Conservation (phyloP, 1,140 invertebrate genomes). For the Cyclargus thomasi region DNA sequence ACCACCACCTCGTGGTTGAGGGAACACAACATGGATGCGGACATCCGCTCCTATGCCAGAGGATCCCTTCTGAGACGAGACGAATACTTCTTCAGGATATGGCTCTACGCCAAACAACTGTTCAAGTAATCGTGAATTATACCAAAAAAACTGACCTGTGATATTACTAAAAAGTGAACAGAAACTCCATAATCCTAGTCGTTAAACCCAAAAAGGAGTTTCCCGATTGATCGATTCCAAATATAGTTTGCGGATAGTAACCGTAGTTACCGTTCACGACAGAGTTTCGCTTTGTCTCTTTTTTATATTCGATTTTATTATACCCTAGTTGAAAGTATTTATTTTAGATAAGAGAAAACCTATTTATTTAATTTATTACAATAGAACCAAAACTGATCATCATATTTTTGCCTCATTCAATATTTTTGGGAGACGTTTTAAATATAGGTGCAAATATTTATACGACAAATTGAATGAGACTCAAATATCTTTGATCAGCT, state of each 20-base stretch:
- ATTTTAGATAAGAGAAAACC: slow-evolving; percentile 47
- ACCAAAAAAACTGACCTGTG: slow-evolving; percentile 45
- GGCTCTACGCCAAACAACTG: slow-evolving; percentile 88
- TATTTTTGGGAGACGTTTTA: slow-evolving; percentile 50
- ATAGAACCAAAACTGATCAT: slow-evolving; percentile 34
- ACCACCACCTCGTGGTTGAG: slow-evolving; percentile 95
- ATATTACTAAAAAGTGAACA: slow-evolving; percentile 46
- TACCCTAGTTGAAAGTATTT: slow-evolving; percentile 42
- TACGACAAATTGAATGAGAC: slow-evolving; percentile 51
- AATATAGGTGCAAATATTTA: slow-evolving; percentile 67
- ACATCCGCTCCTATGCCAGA: slow-evolving; percentile 90
- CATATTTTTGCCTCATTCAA: slow-evolving; percentile 45
- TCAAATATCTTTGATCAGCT: slow-evolving; percentile 36
- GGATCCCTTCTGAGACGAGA: slow-evolving; percentile 87
- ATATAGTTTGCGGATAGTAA: slow-evolving; percentile 46
- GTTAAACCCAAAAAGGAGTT: background rate
- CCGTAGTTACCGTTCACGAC: slow-evolving; percentile 24
- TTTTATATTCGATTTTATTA: slow-evolving; percentile 34
- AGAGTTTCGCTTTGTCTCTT: background rate
- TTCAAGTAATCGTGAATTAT: slow-evolving; percentile 71
- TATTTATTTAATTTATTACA: slow-evolving; percentile 45
- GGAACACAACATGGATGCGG: slow-evolving; percentile 93
- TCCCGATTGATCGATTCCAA: slow-evolving; percentile 33
- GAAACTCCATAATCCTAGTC: slow-evolving; percentile 5
- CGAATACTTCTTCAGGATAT: slow-evolving; percentile 96